Conservation (phyloP, 2,888 invertebrate genomes). For the Rutpela maculata region DNA sequence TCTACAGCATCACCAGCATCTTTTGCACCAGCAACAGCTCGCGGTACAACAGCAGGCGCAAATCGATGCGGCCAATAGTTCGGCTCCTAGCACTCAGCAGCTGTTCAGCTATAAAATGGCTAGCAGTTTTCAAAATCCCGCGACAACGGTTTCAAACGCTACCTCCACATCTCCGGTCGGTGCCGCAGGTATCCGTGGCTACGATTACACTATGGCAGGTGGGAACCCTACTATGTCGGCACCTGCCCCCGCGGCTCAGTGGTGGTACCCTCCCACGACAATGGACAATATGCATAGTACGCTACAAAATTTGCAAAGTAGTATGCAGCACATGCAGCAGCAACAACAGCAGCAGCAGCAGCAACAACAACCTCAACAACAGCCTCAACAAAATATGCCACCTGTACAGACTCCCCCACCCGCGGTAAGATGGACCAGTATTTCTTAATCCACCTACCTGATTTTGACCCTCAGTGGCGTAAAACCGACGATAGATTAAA, state of each 20-base stretch:
- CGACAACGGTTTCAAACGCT: conserved; percentile 80
- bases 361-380: conserved; percentile 49
- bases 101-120: conserved; percentile 92
- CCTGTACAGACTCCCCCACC: conserved; percentile 72
- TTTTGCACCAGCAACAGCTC: conserved; percentile 67
- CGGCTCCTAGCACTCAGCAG: conserved; percentile 79
- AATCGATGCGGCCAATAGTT: conserved; percentile 77
- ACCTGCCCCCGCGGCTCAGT: conserved; percentile 78
- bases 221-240: conserved; percentile 69
- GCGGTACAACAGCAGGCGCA: conserved; percentile 67
- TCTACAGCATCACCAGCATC: conserved; percentile 65
- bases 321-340: conserved; percentile 61
- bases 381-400: conserved; percentile 69
- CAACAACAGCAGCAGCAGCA: conserved; percentile 46
- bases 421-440: conserved; percentile 66
- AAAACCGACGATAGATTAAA: conserved; percentile 33
- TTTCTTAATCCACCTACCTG: conserved; percentile 58
- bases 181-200: conserved; percentile 75
- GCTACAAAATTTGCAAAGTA: conserved; percentile 73
- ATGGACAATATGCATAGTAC: conserved; percentile 79
- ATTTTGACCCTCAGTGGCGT: conserved; percentile 51
- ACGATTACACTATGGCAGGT: conserved; percentile 80
- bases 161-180: conserved; percentile 80
- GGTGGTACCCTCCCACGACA: conserved; percentile 84
- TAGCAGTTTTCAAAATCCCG: conserved; percentile 86